Conservation (phyloP, 2,888 invertebrate genomes). For the Terebella lapidaria region DNA sequence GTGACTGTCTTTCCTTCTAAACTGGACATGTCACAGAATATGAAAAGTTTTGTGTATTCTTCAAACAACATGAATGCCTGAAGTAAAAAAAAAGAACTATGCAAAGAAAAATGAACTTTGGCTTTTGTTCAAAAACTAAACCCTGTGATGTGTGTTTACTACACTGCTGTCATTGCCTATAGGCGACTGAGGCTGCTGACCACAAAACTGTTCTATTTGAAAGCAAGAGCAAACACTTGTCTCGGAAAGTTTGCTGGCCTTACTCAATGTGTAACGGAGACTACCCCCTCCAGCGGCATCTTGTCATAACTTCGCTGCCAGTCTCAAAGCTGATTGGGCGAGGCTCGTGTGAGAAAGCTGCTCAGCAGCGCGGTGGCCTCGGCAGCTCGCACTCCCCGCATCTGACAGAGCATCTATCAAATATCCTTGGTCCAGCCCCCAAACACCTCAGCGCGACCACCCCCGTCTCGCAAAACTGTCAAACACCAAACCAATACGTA, state of each 20-base stretch:
- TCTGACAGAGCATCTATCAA: not conserved
- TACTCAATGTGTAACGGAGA: not conserved
- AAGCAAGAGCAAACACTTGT: not conserved
- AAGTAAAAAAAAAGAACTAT: too few species aligned
- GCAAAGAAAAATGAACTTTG: too few species aligned
- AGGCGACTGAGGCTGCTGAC: not conserved
- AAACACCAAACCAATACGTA: too few species aligned
- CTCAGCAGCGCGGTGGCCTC: too few species aligned
- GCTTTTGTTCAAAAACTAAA: not conserved
- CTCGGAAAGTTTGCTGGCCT: too few species aligned
- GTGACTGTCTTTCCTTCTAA: too few species aligned
- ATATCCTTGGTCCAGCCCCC: not conserved
- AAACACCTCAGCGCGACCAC: too few species aligned
- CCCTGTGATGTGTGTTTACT: not conserved
- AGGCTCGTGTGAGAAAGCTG: not conserved
- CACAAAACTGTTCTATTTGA: not conserved
- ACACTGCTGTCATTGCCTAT: not conserved
- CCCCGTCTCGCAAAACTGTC: too few species aligned
- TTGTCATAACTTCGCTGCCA: not conserved
- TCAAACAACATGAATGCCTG: too few species aligned
- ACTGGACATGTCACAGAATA: too few species aligned
- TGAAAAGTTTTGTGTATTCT: too few species aligned
- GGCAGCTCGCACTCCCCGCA: not conserved
- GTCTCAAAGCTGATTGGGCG: not conserved
- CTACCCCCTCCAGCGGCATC: not conserved